A percentile compares a stretch with the other conserved stretches of the same genome.
phyloP scores from a whole-genome alignment of 2,888 invertebrate species.

The Eledona agricola region DNA sequence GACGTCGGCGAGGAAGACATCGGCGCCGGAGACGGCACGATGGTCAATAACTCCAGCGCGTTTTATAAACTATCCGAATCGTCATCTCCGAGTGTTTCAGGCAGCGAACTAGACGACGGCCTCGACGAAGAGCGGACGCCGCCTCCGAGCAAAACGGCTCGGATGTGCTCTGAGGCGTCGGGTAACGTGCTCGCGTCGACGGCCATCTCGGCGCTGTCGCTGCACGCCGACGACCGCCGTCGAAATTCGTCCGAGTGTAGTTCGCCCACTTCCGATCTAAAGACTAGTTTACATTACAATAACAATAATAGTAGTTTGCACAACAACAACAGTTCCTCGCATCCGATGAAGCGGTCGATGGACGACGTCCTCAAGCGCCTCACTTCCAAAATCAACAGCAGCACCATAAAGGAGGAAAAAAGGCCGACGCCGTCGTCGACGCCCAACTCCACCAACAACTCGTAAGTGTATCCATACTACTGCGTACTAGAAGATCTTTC shows the following conservation, averaged over 20 bases:
- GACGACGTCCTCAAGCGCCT: slow-evolving; percentile 88
- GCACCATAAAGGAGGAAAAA: slow-evolving; percentile 76
- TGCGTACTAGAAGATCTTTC: slow-evolving; percentile 17
- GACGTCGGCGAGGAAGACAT: slow-evolving; percentile 69
- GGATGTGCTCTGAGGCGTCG: slow-evolving; percentile 52
- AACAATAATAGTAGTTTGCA: slow-evolving; percentile 73
- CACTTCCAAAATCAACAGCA: slow-evolving; percentile 85
- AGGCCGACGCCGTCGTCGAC: slow-evolving; percentile 76
- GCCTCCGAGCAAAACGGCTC: slow-evolving; percentile 60
- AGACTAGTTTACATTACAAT: slow-evolving; percentile 68
- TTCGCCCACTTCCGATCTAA: slow-evolving; percentile 74
- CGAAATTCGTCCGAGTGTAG: slow-evolving; percentile 76
- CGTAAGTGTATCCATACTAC: slow-evolving; percentile 53
- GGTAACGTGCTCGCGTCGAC: slow-evolving; percentile 53
- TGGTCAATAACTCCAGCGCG: slow-evolving; percentile 56
- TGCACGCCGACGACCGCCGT: slow-evolving; percentile 65
- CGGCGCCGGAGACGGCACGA: slow-evolving; percentile 42
- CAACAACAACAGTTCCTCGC: slow-evolving; percentile 69
- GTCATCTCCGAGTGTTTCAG: slow-evolving; percentile 61
- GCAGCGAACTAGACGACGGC: slow-evolving; percentile 61
- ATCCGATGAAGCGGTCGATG: slow-evolving; percentile 82
- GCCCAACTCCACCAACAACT: slow-evolving; percentile 63
- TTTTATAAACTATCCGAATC: slow-evolving; percentile 60
- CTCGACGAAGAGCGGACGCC: slow-evolving; percentile 61
- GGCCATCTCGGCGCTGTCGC: slow-evolving; percentile 60